Percentiles rank a stretch among this genome's conserved stretches.
Conservation (phyloP, 2,113 vertebrate genomes). For the Mixornis gularis region DNA sequence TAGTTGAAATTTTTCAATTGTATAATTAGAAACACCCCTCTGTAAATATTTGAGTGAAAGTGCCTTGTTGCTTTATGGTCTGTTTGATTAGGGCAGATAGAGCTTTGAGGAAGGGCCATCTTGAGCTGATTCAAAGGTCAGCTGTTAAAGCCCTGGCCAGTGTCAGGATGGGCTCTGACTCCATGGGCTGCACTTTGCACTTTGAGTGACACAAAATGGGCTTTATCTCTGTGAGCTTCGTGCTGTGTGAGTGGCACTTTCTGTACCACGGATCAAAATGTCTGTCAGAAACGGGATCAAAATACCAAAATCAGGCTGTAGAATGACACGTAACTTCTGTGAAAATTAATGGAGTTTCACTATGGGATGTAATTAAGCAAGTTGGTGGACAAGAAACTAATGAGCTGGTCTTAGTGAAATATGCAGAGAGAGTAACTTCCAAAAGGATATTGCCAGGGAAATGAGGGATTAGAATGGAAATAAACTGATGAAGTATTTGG, state of each 20-base stretch:
- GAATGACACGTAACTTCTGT: neutral
- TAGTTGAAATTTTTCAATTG: conserved; percentile 14
- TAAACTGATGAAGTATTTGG: neutral
- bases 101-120: neutral
- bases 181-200: neutral
- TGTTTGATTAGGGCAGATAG: neutral
- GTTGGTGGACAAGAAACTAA: neutral
- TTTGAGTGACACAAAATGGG: neutral
- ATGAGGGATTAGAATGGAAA: neutral
- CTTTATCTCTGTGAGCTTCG: neutral
- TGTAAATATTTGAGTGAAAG: neutral
- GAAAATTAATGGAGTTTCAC: neutral
- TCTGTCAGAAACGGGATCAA: neutral
- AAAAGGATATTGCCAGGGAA: neutral
- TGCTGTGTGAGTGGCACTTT: neutral
- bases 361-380: neutral
- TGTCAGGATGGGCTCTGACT: neutral
- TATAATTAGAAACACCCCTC: conserved; percentile 14
- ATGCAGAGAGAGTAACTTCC: neutral
- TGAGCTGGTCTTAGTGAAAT: neutral
- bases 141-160: neutral
- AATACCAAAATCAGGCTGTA: neutral
- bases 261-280: neutral
- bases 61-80: neutral
- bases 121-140: neutral